These are phyloP conservation scores for Drymonia ruficornis DNA, from an alignment of 2,888 invertebrate species.

Conservation along the genomic window DNA sequence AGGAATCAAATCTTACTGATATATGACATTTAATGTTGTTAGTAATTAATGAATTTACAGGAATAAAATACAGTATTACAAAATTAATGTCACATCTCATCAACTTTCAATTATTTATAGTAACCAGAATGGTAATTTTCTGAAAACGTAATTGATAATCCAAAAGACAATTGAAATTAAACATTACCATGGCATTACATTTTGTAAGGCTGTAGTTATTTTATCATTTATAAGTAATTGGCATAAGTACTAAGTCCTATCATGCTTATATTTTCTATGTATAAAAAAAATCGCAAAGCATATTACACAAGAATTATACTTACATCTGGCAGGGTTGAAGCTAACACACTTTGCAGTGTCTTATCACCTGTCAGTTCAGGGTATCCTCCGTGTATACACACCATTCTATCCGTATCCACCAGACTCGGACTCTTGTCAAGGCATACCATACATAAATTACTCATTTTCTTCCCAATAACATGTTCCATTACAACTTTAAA, in stretches of 20 bases:
- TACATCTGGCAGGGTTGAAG: constrained; percentile 66
- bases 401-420: constrained; percentile 52
- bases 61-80: too few species aligned
- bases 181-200: too few species aligned
- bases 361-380: constrained; percentile 65
- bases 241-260: too few species aligned
- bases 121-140: too few species aligned
- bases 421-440: constrained; percentile 53
- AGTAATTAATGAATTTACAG: not conserved
- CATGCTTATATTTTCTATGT: not conserved
- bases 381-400: constrained; percentile 67
- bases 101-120: too few species aligned
- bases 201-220: too few species aligned
- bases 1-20: constrained; percentile 41
- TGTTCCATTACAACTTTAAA: constrained; percentile 63
- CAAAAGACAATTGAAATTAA: too few species aligned
- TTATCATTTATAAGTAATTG: too few species aligned
- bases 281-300: not conserved
- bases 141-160: too few species aligned
- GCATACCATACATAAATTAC: constrained; percentile 65
- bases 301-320: constrained; percentile 40
- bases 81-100: too few species aligned
- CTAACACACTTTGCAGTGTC: constrained; percentile 56
- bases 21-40: constrained; percentile 14
- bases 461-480: constrained; percentile 58